These are phyloP conservation scores for Cryptocephalus moraei DNA, from an alignment of 2,888 invertebrate species.

Conservation along the genomic window DNA sequence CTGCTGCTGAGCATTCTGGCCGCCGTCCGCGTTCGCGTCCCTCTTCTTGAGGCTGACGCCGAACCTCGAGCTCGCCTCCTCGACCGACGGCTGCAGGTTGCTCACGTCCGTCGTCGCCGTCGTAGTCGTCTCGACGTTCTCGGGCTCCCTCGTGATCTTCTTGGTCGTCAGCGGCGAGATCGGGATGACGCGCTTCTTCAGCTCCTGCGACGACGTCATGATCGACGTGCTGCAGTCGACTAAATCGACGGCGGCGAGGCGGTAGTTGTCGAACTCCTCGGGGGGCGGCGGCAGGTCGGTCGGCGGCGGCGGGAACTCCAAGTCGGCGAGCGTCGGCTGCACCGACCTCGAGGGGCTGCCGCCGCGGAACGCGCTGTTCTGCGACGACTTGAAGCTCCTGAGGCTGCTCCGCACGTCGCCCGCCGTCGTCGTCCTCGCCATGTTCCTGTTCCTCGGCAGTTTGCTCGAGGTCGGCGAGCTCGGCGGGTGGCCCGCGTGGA, in stretches of 20 bases:
- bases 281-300: conserved; percentile 70
- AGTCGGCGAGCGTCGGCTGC: conserved; percentile 66
- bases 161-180: conserved; percentile 30
- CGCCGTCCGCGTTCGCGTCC: conserved; percentile 49
- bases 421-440: conserved; percentile 32
- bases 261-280: conserved; percentile 46
- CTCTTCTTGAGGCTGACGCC: conserved; percentile 59
- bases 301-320: conserved; percentile 83
- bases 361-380: conserved; percentile 29
- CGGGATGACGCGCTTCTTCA: conserved; percentile 32
- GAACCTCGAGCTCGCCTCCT: conserved; percentile 62
- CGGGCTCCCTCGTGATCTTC: conserved; percentile 27
- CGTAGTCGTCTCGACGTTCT: conserved; percentile 6
- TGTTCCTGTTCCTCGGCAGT: conserved; percentile 44
- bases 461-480: conserved; percentile 53
- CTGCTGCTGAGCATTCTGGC: conserved; percentile 37
- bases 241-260: conserved; percentile 19
- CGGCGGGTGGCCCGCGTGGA: conserved; percentile 42
- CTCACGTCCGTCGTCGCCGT: conserved; percentile 40
- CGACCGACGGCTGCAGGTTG: conserved; percentile 56
- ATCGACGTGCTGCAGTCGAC: conserved; percentile 24
- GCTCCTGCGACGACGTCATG: conserved; percentile 30
- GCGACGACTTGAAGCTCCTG: conserved; percentile 37
- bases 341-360: conserved; percentile 60
- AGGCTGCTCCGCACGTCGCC: conserved; percentile 35